Percentiles rank a stretch among this genome's conserved stretches.
Conservation (phyloP, 2,797 vertebrate genomes). For the Holocentrus rufus region DNA sequence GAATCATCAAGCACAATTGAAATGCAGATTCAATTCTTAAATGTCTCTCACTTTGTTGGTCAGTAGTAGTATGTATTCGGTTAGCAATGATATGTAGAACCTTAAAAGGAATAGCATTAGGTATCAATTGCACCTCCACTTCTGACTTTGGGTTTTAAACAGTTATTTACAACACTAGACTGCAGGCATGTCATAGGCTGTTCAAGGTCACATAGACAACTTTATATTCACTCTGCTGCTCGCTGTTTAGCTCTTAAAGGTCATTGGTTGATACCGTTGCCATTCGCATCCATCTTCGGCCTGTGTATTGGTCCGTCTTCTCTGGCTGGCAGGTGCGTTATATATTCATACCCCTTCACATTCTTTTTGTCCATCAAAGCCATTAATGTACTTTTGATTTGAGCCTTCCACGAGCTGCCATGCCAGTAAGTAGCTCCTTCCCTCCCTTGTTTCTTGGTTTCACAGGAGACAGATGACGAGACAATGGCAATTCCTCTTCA, state of each 20-base stretch:
- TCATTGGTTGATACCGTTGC: conserved; percentile 34
- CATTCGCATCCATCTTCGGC: conserved; percentile 33
- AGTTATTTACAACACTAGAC: too few species aligned
- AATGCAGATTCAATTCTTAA: conserved; percentile 10
- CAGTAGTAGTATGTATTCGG: neutral
- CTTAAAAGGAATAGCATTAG: neutral
- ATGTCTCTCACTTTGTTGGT: neutral
- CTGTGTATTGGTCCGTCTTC: conserved; percentile 21
- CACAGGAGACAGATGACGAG: conserved; percentile 56
- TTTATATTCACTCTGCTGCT: neutral
- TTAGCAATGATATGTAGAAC: too few species aligned
- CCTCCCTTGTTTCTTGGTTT: conserved; percentile 21
- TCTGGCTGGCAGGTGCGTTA: conserved; percentile 26
- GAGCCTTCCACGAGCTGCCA: conserved; percentile 55
- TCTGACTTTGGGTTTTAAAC: neutral
- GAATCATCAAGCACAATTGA: conserved; percentile 1
- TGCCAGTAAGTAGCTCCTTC: conserved; percentile 46
- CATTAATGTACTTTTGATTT: conserved; percentile 68
- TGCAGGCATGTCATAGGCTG: neutral
- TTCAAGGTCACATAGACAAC: conserved; percentile 17
- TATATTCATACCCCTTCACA: conserved; percentile 31
- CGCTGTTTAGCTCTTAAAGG: conserved; percentile 34
- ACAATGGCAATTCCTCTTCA: conserved; percentile 62
- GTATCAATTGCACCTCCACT: conserved; percentile 6
- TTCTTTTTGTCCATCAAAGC: conserved; percentile 60